These are phyloP conservation scores for Eueremaeus valkanovi DNA, from an alignment of 2,888 invertebrate species.

Conservation along the genomic window DNA sequence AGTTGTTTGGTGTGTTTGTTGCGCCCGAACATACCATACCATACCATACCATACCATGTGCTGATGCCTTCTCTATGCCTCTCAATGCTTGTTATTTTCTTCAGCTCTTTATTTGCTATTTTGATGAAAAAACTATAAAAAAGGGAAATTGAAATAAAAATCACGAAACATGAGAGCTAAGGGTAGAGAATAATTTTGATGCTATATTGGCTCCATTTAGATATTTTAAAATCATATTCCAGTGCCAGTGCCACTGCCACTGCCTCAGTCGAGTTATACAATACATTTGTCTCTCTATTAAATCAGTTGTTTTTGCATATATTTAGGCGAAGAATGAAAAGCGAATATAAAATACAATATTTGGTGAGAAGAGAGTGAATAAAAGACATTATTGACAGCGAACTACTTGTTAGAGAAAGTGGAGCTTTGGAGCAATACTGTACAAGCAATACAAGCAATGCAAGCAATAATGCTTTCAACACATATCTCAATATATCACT, in stretches of 20 bases:
- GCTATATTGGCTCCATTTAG: conserved; percentile 20
- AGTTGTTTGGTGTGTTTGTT: not conserved
- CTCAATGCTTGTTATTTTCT: conserved; percentile 20
- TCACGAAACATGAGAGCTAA: not conserved
- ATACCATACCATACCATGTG: no score
- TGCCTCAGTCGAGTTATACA: not conserved
- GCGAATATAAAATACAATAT: not conserved
- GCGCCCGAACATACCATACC: not conserved
- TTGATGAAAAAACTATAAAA: conserved; percentile 24
- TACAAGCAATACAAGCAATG: no score
- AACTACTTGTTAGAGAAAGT: conserved; percentile 16
- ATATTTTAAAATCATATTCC: not conserved
- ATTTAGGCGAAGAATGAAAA: not conserved
- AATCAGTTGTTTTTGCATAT: conserved; percentile 1
- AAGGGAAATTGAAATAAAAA: conserved; percentile 14
- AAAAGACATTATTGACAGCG: conserved; percentile 13
- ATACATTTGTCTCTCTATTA: not conserved
- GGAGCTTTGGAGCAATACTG: conserved; percentile 6
- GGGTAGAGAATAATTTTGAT: not conserved
- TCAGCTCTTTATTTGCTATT: conserved; percentile 17
- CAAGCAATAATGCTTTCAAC: conserved; percentile 19
- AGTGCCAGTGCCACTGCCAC: no score
- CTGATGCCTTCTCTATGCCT: no score
- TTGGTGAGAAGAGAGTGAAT: not conserved
- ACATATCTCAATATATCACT: not conserved